Percentiles rank a stretch among this genome's conserved stretches.
These are phyloP conservation scores for Trissoscelio sp. DNA, from an alignment of 2,888 invertebrate species.

Conservation along the genomic window DNA sequence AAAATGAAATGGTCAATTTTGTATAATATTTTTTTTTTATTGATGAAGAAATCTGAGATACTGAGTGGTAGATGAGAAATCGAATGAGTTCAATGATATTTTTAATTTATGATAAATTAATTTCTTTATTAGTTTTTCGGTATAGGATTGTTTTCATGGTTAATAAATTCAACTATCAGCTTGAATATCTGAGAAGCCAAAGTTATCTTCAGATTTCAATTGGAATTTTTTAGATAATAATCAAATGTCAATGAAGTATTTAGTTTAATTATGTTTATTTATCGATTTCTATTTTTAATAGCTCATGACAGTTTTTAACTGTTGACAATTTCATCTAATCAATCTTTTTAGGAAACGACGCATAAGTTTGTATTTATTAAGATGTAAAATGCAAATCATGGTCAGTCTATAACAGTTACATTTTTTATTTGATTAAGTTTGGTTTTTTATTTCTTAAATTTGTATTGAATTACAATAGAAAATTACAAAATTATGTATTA, in stretches of 20 bases:
- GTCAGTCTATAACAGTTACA: no score
- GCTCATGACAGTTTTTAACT: slow-evolving; percentile 1
- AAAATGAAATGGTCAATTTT: no score
- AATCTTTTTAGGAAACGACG: neutral
- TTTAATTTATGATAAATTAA: slow-evolving; percentile 13
- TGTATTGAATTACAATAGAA: no score
- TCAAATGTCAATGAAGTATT: slow-evolving; percentile 43
- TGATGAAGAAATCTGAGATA: neutral
- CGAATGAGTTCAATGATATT: neutral
- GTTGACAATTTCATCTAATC: slow-evolving; percentile 11
- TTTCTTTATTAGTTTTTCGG: slow-evolving; percentile 13
- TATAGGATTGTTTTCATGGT: neutral
- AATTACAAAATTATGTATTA: no score
- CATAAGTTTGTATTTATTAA: neutral
- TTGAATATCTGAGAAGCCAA: slow-evolving; percentile 9
- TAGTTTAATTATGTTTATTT: slow-evolving; percentile 20
- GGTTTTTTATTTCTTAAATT: no score
- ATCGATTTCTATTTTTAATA: neutral
- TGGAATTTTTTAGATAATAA: slow-evolving; percentile 18
- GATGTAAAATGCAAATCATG: neutral
- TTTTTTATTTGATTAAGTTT: no score
- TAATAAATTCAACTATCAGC: slow-evolving; percentile 27
- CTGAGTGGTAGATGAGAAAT: slow-evolving; percentile 12
- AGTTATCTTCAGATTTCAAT: slow-evolving; percentile 7
- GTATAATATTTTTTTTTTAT: no score